Evolutionary conservation across 1,140 invertebrate species (phyloP), one percentile per base, ranked within the genome.

Genomic region (Caenorhabditis briggsae): DNA sequence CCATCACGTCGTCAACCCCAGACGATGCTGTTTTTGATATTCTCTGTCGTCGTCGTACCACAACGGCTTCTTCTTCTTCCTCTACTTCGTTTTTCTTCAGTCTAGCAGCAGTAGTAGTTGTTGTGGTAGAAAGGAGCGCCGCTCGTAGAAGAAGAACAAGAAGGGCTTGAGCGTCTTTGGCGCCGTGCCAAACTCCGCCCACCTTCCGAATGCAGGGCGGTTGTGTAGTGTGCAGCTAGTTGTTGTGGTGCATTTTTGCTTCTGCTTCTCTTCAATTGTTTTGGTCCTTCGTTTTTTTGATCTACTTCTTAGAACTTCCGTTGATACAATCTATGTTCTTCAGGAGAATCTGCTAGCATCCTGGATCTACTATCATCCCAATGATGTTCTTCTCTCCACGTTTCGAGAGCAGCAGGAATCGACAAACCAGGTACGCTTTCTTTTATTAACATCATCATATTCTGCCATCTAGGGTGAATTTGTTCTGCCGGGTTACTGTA

Each of bases 121-220:
- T 78, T 23, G 64, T 18, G 20, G 12, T 12, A 50, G 8, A 53
- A 78, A 25, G 46, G 70, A 78, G 46, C 43, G n/a, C 70, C 70
- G 70, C 18, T 50, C 70, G 70, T 23, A 9, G 70, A 20, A 78
- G n/a, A 78, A 78, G 46, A 78, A 78, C 70, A 78, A 8, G 11
- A n/a, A 14, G 14, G 11, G 46, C 46, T 78, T 50, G 18, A 78
- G 46, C 11, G 64, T 23, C 46, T 41, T 41, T 70, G 70, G 70
- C 70, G 70, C 70, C 46, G 70, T 78, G 70, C 70, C 70, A 78
- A 50, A n/a, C 70, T 78, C 70, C 70, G 70, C 70, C 70, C 70
- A 20, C 23, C n/a, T 50, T 53, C 46, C 12, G 70, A 78, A 78
- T 50, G 43, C 70, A 50, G 18, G 43, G n/a, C 46, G 70, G 12